phyloP scores from a whole-genome alignment of 2,113 vertebrate species.

The Steatornis caripensis region DNA sequence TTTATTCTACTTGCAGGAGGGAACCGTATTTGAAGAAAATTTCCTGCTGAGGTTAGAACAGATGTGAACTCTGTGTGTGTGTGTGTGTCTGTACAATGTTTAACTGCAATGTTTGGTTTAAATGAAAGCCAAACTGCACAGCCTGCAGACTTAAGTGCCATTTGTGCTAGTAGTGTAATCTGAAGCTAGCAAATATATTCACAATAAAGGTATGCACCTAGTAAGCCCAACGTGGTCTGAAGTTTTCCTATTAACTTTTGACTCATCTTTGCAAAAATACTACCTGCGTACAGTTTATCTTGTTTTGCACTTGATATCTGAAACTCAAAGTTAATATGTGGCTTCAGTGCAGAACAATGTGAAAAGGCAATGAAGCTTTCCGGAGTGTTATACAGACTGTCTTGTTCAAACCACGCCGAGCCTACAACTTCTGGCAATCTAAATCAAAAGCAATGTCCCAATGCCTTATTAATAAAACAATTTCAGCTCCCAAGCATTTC shows the following conservation, averaged over 20 bases:
- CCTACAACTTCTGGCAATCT: not conserved
- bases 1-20: not conserved
- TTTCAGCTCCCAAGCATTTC: not conserved
- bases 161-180: rapidly evolving
- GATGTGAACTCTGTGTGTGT: rapidly evolving
- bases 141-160: rapidly evolving
- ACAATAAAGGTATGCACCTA: not conserved
- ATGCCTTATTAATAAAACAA: not conserved
- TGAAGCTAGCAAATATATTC: not conserved
- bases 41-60: not conserved
- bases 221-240: not conserved
- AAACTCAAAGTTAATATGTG: rapidly evolving
- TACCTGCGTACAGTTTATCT: rapidly evolving
- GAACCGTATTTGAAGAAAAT: not conserved
- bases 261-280: not conserved
- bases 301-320: not conserved
- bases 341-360: rapidly evolving
- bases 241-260: not conserved
- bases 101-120: too few relatives aligned
- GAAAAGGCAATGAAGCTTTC: not conserved
- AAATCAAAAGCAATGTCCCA: not conserved
- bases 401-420: rapidly evolving
- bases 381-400: rapidly evolving
- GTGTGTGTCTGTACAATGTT: too few relatives aligned
- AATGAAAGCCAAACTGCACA: rapidly evolving